These are phyloP conservation scores for Campylorhamphus procurvoides DNA, from an alignment of 2,113 vertebrate genomes.

Conservation along the genomic window DNA sequence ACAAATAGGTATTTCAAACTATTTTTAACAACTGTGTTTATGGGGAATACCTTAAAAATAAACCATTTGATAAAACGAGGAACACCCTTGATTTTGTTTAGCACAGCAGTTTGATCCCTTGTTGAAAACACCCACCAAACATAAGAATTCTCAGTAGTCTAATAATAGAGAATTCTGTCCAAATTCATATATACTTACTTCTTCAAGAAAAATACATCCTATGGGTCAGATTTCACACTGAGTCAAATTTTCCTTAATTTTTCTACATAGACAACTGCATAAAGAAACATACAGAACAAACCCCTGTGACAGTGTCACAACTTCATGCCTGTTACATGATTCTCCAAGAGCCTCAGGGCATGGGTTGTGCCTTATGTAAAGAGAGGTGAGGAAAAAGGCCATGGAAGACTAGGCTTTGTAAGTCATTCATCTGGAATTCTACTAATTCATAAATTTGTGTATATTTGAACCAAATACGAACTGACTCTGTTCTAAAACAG, in stretches of 20 bases:
- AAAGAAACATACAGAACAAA: background rate
- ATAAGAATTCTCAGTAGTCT: background rate
- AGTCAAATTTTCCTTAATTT: background rate
- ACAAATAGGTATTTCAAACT: background rate
- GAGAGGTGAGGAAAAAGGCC: background rate
- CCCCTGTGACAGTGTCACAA: background rate
- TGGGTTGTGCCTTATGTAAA: background rate
- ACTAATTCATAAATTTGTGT: background rate
- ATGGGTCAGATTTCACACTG: background rate
- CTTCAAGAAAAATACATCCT: background rate
- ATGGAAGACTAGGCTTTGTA: background rate
- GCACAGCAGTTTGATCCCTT: background rate
- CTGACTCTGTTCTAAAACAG: background rate
- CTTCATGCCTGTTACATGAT: background rate
- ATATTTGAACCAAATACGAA: background rate
- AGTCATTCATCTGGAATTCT: background rate
- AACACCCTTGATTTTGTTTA: background rate
- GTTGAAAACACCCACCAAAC: background rate
- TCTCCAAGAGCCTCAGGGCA: background rate
- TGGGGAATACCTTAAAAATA: background rate
- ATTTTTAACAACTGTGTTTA: background rate
- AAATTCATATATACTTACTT: background rate
- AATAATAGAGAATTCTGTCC: background rate
- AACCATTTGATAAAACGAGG: background rate
- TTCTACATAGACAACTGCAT: background rate